Conservation (phyloP, 2,113 vertebrate genomes). For the Oenanthe melanoleuca region DNA sequence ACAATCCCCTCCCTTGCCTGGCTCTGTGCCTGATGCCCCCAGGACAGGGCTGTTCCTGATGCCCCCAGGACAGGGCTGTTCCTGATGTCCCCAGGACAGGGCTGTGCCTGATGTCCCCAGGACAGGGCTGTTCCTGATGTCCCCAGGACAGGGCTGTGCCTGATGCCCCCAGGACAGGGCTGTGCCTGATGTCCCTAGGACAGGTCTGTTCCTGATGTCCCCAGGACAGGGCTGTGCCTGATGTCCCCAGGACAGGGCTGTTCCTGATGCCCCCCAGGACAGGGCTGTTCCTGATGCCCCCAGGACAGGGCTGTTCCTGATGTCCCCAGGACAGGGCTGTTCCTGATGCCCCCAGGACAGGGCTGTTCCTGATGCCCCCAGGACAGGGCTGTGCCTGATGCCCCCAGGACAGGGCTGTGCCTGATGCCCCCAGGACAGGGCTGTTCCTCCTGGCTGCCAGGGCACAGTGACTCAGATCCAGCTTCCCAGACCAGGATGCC, state of each 20-base stretch:
- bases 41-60: neutral
- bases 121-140: neutral
- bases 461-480: neutral
- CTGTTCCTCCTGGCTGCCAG: neutral
- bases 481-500: rapidly evolving
- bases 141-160: neutral
- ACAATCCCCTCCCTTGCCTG: too few relatives aligned
- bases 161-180: neutral
- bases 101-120: neutral
- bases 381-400: neutral
- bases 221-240: neutral
- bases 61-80: neutral
- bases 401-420: neutral
- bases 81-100: neutral
- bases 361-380: neutral
- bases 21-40: too few relatives aligned
- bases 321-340: neutral
- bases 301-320: neutral
- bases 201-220: neutral
- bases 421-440: neutral
- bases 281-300: neutral
- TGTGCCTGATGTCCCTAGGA: neutral
- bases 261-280: neutral
- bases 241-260: neutral
- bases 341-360: neutral